Base-by-base conservation (phyloP, 2,797 vertebrate genomes). In the Galagoides demidoff region DNA sequence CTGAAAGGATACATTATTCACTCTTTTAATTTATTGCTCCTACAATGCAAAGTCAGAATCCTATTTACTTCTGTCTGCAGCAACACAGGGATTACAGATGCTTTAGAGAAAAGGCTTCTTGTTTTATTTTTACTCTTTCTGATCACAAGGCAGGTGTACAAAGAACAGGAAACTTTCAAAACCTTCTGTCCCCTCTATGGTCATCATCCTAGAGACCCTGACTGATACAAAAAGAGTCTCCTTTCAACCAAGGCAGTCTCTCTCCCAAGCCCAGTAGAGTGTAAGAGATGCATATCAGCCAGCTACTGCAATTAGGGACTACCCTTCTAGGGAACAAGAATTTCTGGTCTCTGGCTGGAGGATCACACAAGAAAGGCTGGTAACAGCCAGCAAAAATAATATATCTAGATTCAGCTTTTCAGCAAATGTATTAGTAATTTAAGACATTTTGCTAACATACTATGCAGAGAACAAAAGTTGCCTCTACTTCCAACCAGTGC, bases 1-100 rank as follows among this genome's bases (percentile, higher is more conserved):
- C 43, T 61, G 31, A 61, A 64, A 88, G 31, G 19, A 78, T 39
- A 2, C 25, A 31, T 74, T 31, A 82, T 85, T 68, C 95, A 3
- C 12, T 96, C 16, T 22, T 95, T 83, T 91, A 59, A 31, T 90
- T 94, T 90, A 39, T 91, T 92, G 78, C 11, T 61, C 29, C 16
- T 66, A 81, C 20, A 73, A 25, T 2, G 4, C n/a, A 83, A 92
- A 95, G 25, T 49, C 52, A 68, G 34, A 11, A 81, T 27, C 43
- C 49, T 22, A 77, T 64, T 82, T 85, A 86, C 68, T 92, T 76
- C 68, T 87, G n/a, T 87, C 49, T 85, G 39, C 19, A 95, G 70
- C n/a, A 73, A n/a, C 71, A 20, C 27, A 64, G 7, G 1, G 37
- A 20, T 17, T 77, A 73, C 37, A n/a, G 43, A 43, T 74, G 37